A percentile compares a stretch with the other conserved stretches of the same genome.
These are phyloP conservation scores for Hyperoodon ampullatus DNA, from an alignment of 2,113 vertebrate genomes.

Conservation along the genomic window DNA sequence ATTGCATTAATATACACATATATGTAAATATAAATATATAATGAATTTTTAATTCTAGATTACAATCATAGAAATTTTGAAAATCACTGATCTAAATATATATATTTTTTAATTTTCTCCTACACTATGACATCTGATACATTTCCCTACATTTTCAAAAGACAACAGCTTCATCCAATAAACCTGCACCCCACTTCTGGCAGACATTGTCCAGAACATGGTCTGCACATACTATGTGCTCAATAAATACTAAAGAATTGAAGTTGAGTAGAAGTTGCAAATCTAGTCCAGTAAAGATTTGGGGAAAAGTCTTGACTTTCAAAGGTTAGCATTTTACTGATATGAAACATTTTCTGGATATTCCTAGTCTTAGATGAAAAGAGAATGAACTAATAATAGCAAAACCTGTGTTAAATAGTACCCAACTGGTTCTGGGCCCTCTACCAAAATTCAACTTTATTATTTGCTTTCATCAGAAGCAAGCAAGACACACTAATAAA, in stretches of 20 bases:
- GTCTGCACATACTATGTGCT: not conserved
- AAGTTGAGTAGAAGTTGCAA: not conserved
- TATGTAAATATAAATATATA: not conserved
- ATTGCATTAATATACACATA: not conserved
- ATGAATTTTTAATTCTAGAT: not conserved
- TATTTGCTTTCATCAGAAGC: not conserved
- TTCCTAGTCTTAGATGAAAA: not conserved
- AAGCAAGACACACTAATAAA: not conserved
- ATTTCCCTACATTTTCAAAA: not conserved
- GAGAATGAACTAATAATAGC: not conserved
- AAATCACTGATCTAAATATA: not conserved
- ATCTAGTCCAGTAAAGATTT: not conserved
- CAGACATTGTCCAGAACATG: not conserved
- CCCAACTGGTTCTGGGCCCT: not conserved
- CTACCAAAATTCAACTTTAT: not conserved
- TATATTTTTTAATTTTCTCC: not conserved
- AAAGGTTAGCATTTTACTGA: not conserved
- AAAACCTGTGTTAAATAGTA: conserved; percentile 5
- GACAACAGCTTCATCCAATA: not conserved
- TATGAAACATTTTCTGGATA: not conserved
- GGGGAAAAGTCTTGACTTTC: not conserved
- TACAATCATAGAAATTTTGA: not conserved
- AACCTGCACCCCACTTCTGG: not conserved
- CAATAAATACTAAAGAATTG: not conserved
- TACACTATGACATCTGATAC: not conserved